Evolutionary conservation across 1,140 invertebrate species (phyloP), one percentile per base, ranked within the genome.

Genomic region (Drosophila prosaltans): DNA sequence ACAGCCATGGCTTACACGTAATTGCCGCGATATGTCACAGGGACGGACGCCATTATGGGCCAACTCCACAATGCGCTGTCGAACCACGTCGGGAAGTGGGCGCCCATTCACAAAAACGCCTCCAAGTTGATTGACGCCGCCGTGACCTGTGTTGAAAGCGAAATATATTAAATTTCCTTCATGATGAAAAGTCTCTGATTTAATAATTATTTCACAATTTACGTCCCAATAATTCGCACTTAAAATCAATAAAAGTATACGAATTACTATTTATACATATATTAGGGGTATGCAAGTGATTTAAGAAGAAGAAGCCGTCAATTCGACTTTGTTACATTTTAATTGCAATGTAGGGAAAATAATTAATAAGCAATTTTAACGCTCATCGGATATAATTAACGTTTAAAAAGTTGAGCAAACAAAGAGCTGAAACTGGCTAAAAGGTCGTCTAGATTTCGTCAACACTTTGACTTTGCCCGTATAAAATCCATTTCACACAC

Each of bases 81-180:
- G 94, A 24, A 99, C 98, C 64, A 98, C 96, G 93, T 99, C 98
- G 45, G 98, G 98, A 55, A 99, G 93, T 6, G 98, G 98, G 74
- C 98, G 94, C 21, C 98, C 98, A 93, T 99, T 99, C 51, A 99
- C 98, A 93, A 99, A 99, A 63, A 98, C 97, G 41, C 98, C 98
- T 69, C 98, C 98, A 59, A 99, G 94, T 93, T 99, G 98, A 93
- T 99, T 99, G 36, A 99, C 97, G 71, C 98, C 98, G 28, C 97
- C 97, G 92, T 98, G 97, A 94, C 97, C 97, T 98, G 94, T 24
- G 93, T 26, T 69, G 26, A 36, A 63, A 63, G 16, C 7, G 45
- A 48, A 36, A 59, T 16, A 43, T 26, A 10, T 51, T 51, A 10
- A 28, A 58, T 40, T 65, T 30, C n/a, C 36, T 45, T 2, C 45